Conservation (phyloP, 1,140 invertebrate species). For the Myzus persicae region DNA sequence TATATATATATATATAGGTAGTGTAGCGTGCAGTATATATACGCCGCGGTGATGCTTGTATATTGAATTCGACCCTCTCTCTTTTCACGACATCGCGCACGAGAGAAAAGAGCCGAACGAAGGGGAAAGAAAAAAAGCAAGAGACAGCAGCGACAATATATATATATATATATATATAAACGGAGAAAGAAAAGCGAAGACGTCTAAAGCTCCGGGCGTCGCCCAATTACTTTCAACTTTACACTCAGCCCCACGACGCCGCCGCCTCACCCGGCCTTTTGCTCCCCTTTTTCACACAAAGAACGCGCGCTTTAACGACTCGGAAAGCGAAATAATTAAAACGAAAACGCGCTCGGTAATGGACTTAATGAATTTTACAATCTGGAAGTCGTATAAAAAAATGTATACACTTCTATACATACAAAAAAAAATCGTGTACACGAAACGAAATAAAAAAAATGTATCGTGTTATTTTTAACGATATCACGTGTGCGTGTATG, state of each 20-base stretch:
- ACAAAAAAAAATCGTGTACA: neutral
- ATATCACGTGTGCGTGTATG: slow-evolving; percentile 10
- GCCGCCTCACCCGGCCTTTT: neutral
- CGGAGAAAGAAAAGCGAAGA: slow-evolving; percentile 50
- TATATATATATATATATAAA: neutral
- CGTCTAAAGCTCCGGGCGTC: slow-evolving; percentile 58
- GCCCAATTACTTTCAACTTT: slow-evolving; percentile 59
- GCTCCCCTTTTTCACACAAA: slow-evolving; percentile 33
- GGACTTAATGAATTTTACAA: slow-evolving; percentile 56
- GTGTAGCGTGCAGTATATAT: slow-evolving; percentile 29
- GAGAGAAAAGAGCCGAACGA: slow-evolving; percentile 19
- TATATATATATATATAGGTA: slow-evolving; percentile 6
- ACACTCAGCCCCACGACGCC: slow-evolving; percentile 16
- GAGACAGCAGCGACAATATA: neutral
- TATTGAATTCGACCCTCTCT: slow-evolving; percentile 57
- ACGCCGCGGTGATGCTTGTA: neutral
- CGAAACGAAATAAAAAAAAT: slow-evolving; percentile 12
- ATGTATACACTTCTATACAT: neutral
- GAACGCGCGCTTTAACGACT: slow-evolving; percentile 52
- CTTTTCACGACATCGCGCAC: slow-evolving; percentile 29
- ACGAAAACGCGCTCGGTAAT: slow-evolving; percentile 48
- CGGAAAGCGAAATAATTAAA: slow-evolving; percentile 54
- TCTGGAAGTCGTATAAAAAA: slow-evolving; percentile 48
- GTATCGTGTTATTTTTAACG: slow-evolving; percentile 42
- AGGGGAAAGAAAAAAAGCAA: slow-evolving; percentile 32